phyloP scores from a whole-genome alignment of 2,888 invertebrate species.

The Drosophila melanocephala region DNA sequence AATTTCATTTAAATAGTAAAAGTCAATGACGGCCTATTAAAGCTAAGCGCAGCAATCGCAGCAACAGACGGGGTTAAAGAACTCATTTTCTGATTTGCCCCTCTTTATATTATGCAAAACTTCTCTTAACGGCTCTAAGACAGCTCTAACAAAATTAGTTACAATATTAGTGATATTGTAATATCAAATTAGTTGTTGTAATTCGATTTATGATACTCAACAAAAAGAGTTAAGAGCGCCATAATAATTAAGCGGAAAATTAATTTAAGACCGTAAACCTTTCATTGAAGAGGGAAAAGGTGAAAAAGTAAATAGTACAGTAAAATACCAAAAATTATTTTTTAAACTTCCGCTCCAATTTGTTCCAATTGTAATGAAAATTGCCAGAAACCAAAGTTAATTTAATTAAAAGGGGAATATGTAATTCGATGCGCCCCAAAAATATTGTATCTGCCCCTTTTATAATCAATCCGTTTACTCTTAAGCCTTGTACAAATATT shows the following conservation, averaged over 20 bases:
- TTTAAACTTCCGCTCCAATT: slow-evolving; percentile 26
- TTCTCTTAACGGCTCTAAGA: too few relatives aligned
- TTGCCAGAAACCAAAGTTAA: slow-evolving; percentile 12
- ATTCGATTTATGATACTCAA: background rate
- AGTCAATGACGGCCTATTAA: slow-evolving; percentile 23
- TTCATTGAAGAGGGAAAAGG: background rate
- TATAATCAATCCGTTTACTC: slow-evolving; percentile 35
- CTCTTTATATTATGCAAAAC: background rate
- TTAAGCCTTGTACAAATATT: slow-evolving; percentile 34
- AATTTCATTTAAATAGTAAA: slow-evolving; percentile 15
- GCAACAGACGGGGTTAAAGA: slow-evolving; percentile 7
- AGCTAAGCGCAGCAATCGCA: background rate
- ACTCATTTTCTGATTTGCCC: background rate
- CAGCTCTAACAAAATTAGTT: background rate
- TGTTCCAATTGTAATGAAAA: slow-evolving; percentile 19
- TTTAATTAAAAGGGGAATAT: slow-evolving; percentile 25
- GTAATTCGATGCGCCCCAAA: slow-evolving; percentile 9
- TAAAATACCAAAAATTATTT: slow-evolving; percentile 1
- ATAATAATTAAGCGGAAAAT: background rate
- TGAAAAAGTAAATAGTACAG: background rate
- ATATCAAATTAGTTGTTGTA: background rate
- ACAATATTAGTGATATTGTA: background rate
- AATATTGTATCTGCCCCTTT: slow-evolving; percentile 10
- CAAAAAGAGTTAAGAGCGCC: background rate
- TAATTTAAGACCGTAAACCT: background rate